Evolutionary conservation across 2,113 vertebrate species (phyloP), one percentile per base, ranked within the genome.

Genomic region (Proteles cristata): DNA sequence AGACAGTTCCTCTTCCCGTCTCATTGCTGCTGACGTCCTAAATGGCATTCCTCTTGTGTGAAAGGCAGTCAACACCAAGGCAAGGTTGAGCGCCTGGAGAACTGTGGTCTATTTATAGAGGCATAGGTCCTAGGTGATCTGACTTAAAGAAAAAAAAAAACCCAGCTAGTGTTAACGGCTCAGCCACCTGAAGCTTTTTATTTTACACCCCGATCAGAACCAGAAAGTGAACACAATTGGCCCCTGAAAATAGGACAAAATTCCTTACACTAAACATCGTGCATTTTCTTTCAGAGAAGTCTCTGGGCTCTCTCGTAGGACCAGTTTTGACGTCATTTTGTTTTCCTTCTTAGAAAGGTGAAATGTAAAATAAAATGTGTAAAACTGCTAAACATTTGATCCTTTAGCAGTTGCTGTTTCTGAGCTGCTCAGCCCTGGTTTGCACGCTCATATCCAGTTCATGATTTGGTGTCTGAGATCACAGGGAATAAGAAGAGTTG

Each of bases 31-130:
- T 11, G 23, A 17, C 25, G 26, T 12, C 33, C 11, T 50, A 26
- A 26, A 48, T 43, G 4, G 26, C 39, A 0, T 61, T 55, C 35
- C 65, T 12, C 12, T 33, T 11, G 23, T 12, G 31, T 50, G 14
- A 33, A 33, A n/a, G 69, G 15, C 0, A 0, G 33, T 28, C 2
- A 39, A 10, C 26, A 11, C 2, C 0, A 0, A 2, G 21, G 50
- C 2, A 39, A 39, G 48, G 7, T 16, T 1, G 31, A 11, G 8
- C 0, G 0, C 10, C 28, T 21, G 55, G 48, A 58, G 48, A 39
- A 3, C 33, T 8, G 19, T 16, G 48, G n/a, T 21, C 0, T 28
- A n/a, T 31, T 31, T 93, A 4, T n/a, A 93, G 92, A 92, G 43
- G 19, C 26, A 1, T 0, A 53, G 55, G 35, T 4, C 69, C 39